Conservation (phyloP, 2,113 vertebrate species). For the Saiga tatarica region DNA sequence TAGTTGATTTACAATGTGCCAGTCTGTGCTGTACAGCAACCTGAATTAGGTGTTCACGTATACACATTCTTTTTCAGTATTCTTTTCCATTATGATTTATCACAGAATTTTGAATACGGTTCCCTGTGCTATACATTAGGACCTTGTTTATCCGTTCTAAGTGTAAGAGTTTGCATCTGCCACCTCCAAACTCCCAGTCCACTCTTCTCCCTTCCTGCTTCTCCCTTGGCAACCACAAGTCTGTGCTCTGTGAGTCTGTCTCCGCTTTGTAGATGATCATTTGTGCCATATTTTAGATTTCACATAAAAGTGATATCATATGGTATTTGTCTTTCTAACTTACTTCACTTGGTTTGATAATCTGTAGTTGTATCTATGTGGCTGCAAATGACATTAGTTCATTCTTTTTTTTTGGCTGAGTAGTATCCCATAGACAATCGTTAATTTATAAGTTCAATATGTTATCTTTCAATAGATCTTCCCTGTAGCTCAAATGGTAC, state of each 20-base stretch:
- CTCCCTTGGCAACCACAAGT: background rate
- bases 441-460: background rate
- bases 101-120: background rate
- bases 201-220: background rate
- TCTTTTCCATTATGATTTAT: background rate
- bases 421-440: background rate
- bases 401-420: background rate
- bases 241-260: background rate
- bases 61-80: background rate
- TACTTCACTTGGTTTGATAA: background rate
- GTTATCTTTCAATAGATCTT: background rate
- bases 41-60: background rate
- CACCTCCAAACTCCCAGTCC: background rate
- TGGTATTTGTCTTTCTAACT: background rate
- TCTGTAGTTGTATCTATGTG: background rate
- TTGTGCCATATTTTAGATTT: background rate
- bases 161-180: background rate
- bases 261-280: background rate
- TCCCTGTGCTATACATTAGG: background rate
- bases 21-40: background rate
- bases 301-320: background rate
- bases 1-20: background rate
- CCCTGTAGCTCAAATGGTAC: background rate
- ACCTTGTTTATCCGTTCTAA: background rate
- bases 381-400: background rate